Percentiles rank a stretch among this genome's conserved stretches.
Evolutionary conservation across 2,113 vertebrate genomes (phyloP).

Genomic region (Drymodes brunneopygia): DNA sequence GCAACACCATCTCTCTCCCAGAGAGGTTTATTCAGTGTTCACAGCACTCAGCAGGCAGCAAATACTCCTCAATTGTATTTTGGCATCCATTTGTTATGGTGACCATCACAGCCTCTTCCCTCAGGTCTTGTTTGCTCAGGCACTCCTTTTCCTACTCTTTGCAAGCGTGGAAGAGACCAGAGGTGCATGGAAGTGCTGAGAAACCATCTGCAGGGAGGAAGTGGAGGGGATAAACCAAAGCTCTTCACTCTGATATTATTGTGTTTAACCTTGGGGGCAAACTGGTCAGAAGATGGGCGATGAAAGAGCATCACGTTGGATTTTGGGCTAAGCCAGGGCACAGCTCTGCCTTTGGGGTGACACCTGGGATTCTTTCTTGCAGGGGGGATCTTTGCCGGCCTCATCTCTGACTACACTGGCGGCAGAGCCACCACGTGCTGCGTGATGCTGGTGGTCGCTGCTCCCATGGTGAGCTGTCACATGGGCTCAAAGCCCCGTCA

Average conservation of each 20-base stretch:
- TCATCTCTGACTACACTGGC: slow-evolving; percentile 86
- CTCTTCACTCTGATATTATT: background rate
- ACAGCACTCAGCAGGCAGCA: background rate
- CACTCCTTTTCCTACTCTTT: background rate
- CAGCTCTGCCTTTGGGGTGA: background rate
- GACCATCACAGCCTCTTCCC: background rate
- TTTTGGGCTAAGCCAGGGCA: background rate
- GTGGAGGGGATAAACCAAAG: background rate
- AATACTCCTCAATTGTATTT: accelerated
- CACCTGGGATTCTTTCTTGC: background rate
- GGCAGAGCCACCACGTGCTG: slow-evolving; percentile 92
- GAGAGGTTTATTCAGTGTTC: background rate
- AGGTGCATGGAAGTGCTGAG: background rate
- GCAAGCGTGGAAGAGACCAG: background rate
- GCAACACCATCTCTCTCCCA: background rate
- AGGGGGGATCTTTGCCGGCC: slow-evolving; percentile 91
- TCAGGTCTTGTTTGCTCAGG: background rate
- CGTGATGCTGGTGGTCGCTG: slow-evolving; percentile 85
- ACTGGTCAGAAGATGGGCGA: background rate
- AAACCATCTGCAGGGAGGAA: background rate
- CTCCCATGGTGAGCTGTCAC: slow-evolving; percentile 84
- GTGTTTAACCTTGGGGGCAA: background rate
- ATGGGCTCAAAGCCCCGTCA: accelerated
- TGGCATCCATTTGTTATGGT: background rate
- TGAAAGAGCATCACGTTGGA: background rate